Evolutionary conservation across 2,113 vertebrate genomes (phyloP), one percentile per base, ranked within the genome.

Genomic region (Rhynchopsitta pachyrhyncha): DNA sequence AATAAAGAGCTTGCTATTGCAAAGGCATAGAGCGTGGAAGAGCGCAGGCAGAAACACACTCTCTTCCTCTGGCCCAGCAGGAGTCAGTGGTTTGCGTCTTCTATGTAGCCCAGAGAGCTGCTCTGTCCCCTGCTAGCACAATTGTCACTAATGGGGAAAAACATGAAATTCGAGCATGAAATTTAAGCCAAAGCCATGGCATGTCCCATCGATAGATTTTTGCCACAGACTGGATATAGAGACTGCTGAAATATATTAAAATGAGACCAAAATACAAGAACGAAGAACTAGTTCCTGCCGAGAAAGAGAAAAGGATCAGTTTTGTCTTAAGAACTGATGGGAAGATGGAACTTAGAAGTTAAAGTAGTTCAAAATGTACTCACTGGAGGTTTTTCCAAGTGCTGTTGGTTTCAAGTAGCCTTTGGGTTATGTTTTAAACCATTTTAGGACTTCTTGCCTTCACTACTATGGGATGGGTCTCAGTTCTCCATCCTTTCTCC

Each of bases 301-400:
- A 44, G 42, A 31, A 46, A n/a, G 24, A 39, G 67, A 42, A 35
- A 47, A 9, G 18, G 55, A 5, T 17, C 9, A 3, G 4, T 15
- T 64, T 44, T 64, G 37, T 23, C 55, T n/a, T 42, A 57, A 41
- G 33, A 78, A 46, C 59, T 28, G 29, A 8, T 60, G 59, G 52
- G 4, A 78, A 50, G 39, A 64, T 1, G 18, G 17, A 10, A 15
- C 2, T 11, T 59, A 59, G 29, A 41, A 17, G 29, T 10, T 31
- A 41, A 41, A 78, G 64, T 18, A 17, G 25, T 4, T n/a, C 52
- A 12, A 46, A 31, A 50, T 2, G 1, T 16, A 5, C 28, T 52
- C 1, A 0, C 27, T 1, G 5, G 63, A 17, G 53, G 55, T 19
- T 57, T 63, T 33, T 15, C 69, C 2, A 1, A 11, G 39, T 3